Base-by-base conservation (phyloP, 1,140 invertebrate genomes). In the Calliopsis andreniformis region DNA sequence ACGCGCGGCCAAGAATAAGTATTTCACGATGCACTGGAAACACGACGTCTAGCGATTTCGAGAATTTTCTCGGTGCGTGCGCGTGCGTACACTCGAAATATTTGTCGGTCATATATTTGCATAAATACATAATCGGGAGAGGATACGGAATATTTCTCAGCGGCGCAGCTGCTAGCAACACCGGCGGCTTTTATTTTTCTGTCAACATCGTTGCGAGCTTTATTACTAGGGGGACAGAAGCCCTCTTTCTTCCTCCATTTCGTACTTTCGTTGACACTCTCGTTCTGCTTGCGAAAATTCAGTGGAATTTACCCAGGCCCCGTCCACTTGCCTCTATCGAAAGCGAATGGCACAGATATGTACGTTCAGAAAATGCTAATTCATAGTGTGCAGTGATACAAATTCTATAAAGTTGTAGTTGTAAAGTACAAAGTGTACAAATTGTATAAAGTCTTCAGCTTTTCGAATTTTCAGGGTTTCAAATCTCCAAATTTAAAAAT, bases 161-260 rank as follows among this genome's bases (percentile, higher is more conserved):
- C 53, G 45, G 32, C 70, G 18, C 70, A 73, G 70, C 62, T 73
- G 70, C 25, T 47, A 53, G 14, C 32, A 42, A 61, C 61, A 55
- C 58, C 12, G 45, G 12, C 61, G 63, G 35, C 49, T 64, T 66
- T 73, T 73, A 73, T 73, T 73, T 73, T 66, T 66, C 70, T 73
- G 61, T 73, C 62, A 73, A 73, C 70, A 63, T 49, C 59, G 47
- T 6, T 23, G 32, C 49, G 20, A 63, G 70, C 35, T 73, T 73
- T 73, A 73, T 73, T 73, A 66, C 70, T 23, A 8, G 14, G 16
- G 47, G 47, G 14, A 23, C 14, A n/a, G 30, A 45, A 12, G 25
- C 10, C 1, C 14, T 49, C 8, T 51, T 47, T 28, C 32, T 25
- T 71, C 8, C 18, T 20, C 30, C 16, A n/a, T 28, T 4, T 3